Base-by-base conservation (phyloP, 2,113 vertebrate genomes). In the Thalassoma bifasciatum region DNA sequence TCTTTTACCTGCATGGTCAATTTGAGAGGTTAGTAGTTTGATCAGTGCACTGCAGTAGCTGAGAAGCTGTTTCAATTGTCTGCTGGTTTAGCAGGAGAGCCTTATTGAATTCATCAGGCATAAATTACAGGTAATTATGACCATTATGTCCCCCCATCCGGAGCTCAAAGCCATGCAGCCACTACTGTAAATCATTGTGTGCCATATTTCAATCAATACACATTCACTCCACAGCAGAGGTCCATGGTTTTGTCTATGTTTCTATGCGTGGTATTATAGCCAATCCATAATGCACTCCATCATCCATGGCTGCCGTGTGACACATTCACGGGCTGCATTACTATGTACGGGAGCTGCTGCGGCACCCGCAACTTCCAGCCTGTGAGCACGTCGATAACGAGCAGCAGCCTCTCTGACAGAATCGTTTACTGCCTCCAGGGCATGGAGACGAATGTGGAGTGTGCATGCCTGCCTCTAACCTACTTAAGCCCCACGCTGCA, bases 381-480 rank as follows among this genome's bases (percentile, higher is more conserved):
- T 84, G 89, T 19, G 53, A 88, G 82, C 75, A 24, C 26, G 83
- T 91, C 83, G 71, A 91, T 92, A 92, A 90, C 74, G 72, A 90
- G 90, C 84, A 71, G 82, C 85, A 80, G 87, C 85, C 81, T 89
- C 84, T 67, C 86, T 83, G 84, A 90, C 91, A 89, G 85, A 90
- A 87, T 88, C 81, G 76, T 85, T 91, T 89, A 86, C 84, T 77
- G 91, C 85, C 91, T 61, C 66, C 51, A 88, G 91, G 88, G 84
- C 73, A 80, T 13, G 72, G 82, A 87, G 87, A 85, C 72, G 52
- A 87, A 77, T 81, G 86, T 75, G 85, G 86, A 84, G 85, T 66
- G 86, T 77, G 88, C 86, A 83, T 81, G 83, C 79, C 81, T 72
- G 86, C 83, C 88, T 89, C 72, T 89, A 90, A 92, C 89, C 87